Evolutionary conservation across 2,888 invertebrate species (phyloP), one percentile per base, ranked within the genome.

Genomic region (Erebia aethiops): DNA sequence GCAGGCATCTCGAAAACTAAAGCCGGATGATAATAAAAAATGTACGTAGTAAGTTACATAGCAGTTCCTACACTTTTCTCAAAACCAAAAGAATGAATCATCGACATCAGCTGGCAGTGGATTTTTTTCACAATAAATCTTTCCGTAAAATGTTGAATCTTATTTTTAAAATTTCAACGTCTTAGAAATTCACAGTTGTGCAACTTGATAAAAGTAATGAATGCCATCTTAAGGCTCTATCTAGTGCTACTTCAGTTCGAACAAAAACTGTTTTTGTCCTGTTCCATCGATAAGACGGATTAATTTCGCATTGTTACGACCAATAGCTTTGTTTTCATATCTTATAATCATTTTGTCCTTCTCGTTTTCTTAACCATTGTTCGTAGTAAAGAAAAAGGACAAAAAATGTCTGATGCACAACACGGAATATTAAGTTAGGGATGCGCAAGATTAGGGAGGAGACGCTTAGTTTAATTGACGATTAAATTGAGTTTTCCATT

Each of bases 361-460:
- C 63, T 62, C 66, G 69, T 70, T 72, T 69, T 60, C 74, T 65
- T 49, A 77, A 71, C 74, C 72, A 75, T 76, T 77, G 75, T 78
- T 70, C 76, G 71, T n/a, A n/a, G 71, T 62, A 61, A 49, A 60
- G 64, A 77, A 67, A 77, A 69, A 70, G 68, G 71, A 61, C 69
- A 72, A 78, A 78, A 69, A 57, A 71, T 63, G 61, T 2, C 61
- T 63, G 73, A 73, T 70, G 69, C 67, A 72, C 71, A 73, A 73
- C 71, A 76, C 76, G 71, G 71, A 73, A 76, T 77, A 78, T 79
- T 79, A 78, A 78, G 18, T 18, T 54, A 54, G 54, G 54, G 54
- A 10, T 54, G 18, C 10, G 16, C 46, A 46, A 13, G 46, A 13
- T 46, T 46, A 46, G 11, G 46, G 46, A 13, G 13, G 13, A 46